Base-by-base conservation (phyloP, 2,113 vertebrate species). In the Xenopus laevis region DNA sequence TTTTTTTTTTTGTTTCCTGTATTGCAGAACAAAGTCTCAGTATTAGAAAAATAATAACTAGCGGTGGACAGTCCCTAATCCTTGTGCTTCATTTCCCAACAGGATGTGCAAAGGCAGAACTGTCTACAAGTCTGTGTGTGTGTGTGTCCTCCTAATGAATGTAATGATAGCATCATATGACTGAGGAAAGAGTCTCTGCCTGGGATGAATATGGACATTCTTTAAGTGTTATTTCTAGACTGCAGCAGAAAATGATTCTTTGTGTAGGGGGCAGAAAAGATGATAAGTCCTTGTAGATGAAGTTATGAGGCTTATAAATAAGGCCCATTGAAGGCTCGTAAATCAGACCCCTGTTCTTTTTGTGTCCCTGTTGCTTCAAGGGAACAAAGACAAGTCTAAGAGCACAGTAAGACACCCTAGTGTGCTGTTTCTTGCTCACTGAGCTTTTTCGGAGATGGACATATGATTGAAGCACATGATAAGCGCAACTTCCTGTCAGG, bases 401-500 rank as follows among this genome's bases (percentile, higher is more conserved):
- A 33, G 62, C 66, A 68, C 53, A 46, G 33, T 27, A 18, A 27
- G 60, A 60, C 66, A 57, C 46, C 59, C 55, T 69, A 64, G n/a
- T 40, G 33, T 40, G 67, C 67, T 23, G 60, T 70, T 73, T 70
- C 74, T 70, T 77, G 67, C 67, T 77, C 67, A 70, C 27, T 47
- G 59, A 77, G 60, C 59, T 70, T 9, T 16, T 3, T n/a, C 1
- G 33, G 33, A 40, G 33, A 40, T 40, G 33, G 33, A 40, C 33
- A 40, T 40, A 40, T 40, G 6, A 6, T 40, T 40, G 33, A 61
- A 65, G 79, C 11, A 15, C n/a, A 15, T 76, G 72, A 74, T 63
- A 81, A n/a, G n/a, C n/a, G n/a, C n/a, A n/a, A n/a, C n/a, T n/a
- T n/a, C n/a, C n/a, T n/a, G n/a, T n/a, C n/a, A 74, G 68, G 46